Percentiles rank a stretch among this genome's conserved stretches.
Evolutionary conservation across 2,797 vertebrate species (phyloP).

Genomic region (Siniperca undulata): DNA sequence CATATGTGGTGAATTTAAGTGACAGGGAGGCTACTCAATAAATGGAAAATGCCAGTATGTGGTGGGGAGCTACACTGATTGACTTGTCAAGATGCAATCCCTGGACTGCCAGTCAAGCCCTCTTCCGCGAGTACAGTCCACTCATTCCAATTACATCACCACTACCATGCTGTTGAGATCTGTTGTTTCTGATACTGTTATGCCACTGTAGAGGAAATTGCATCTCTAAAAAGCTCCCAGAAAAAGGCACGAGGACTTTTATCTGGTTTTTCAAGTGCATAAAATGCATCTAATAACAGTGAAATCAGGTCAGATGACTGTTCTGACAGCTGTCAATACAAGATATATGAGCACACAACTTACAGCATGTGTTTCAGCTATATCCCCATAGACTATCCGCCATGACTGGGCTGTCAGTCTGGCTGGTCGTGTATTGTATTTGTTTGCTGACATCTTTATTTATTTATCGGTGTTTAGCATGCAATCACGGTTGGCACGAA

Average conservation of each 20-base stretch:
- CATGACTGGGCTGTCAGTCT: slow-evolving; percentile 45
- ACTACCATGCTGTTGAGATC: slow-evolving; percentile 13
- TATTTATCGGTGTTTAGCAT: slow-evolving; percentile 80
- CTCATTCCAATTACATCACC: slow-evolving; percentile 42
- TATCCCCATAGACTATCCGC: slow-evolving; percentile 10
- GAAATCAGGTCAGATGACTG: slow-evolving; percentile 27
- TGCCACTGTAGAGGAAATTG: slow-evolving; percentile 22
- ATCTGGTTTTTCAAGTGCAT: slow-evolving; percentile 16
- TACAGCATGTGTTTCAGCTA: slow-evolving; percentile 24
- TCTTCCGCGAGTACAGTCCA: slow-evolving; percentile 39
- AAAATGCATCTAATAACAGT: slow-evolving; percentile 31
- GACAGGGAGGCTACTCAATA: slow-evolving; percentile 50
- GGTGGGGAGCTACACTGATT: slow-evolving; percentile 25
- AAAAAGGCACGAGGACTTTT: slow-evolving; percentile 16
- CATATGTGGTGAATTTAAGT: slow-evolving; percentile 41
- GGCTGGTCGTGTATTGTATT: slow-evolving; percentile 56
- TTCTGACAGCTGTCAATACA: slow-evolving; percentile 38
- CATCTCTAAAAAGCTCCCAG: slow-evolving; percentile 25
- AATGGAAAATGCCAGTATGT: slow-evolving; percentile 53
- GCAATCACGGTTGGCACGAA: slow-evolving; percentile 70
- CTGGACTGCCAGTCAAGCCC: slow-evolving; percentile 55
- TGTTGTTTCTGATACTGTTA: slow-evolving; percentile 23
- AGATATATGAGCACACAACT: slow-evolving; percentile 13
- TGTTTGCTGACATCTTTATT: slow-evolving; percentile 79
- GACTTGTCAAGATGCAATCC: slow-evolving; percentile 53